phyloP scores from a whole-genome alignment of 2,113 vertebrate species.

The Strigops habroptila region DNA sequence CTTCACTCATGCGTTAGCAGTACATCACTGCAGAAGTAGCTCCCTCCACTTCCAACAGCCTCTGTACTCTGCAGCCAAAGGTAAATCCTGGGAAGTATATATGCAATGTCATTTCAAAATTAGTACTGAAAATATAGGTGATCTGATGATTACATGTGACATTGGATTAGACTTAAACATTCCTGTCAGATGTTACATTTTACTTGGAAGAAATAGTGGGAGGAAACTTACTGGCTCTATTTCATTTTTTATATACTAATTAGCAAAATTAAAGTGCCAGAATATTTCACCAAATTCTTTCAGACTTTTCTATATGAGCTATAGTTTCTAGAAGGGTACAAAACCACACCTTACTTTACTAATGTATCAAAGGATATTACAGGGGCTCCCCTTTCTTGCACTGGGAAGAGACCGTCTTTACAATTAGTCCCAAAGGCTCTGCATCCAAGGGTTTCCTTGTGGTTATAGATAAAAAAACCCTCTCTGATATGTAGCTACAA shows the following conservation, averaged over 20 bases:
- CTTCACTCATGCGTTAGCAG: background rate
- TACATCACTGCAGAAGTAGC: fast-evolving
- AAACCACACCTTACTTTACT: background rate
- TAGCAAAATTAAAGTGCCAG: background rate
- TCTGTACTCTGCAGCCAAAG: background rate
- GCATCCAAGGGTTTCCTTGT: background rate
- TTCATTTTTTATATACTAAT: background rate
- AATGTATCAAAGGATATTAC: background rate
- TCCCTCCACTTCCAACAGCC: background rate
- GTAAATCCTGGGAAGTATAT: background rate
- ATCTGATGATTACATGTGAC: background rate
- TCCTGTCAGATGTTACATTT: background rate
- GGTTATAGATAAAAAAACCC: background rate
- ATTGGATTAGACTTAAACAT: background rate
- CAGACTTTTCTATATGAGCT: background rate
- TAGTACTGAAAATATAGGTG: fast-evolving
- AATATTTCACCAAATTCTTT: background rate
- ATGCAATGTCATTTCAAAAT: background rate
- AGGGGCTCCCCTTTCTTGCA: background rate
- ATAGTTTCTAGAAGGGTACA: background rate
- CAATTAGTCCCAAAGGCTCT: background rate
- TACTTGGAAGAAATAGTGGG: background rate
- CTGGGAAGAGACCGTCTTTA: background rate
- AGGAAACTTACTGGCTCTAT: background rate
- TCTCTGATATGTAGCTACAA: background rate